Evolutionary conservation across 2,113 vertebrate species (phyloP).

Genomic region (Dicrurus megarhynchus): DNA sequence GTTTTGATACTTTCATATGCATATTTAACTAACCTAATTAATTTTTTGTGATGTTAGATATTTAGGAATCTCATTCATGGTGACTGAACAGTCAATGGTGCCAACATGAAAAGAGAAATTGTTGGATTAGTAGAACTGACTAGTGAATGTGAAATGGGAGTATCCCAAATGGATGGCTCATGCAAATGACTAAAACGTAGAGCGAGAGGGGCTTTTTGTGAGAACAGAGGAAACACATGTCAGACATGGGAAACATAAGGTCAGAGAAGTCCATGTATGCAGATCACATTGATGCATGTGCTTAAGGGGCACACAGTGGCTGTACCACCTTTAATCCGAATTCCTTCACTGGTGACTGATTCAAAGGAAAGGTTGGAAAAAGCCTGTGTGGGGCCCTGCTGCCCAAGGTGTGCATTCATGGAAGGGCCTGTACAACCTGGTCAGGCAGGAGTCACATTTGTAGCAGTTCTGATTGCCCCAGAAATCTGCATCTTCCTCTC

Average conservation of each 20-base stretch:
- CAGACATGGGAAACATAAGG: background rate
- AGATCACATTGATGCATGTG: background rate
- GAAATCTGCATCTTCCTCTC: background rate
- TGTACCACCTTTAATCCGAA: background rate
- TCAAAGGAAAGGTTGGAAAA: background rate
- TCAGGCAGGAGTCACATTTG: background rate
- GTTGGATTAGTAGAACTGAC: background rate
- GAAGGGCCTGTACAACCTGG: background rate
- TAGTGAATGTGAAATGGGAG: background rate
- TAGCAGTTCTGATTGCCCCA: background rate
- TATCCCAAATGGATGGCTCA: background rate
- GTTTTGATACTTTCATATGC: background rate
- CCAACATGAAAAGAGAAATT: background rate
- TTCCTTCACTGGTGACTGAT: background rate
- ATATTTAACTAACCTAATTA: background rate
- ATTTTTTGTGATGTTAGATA: background rate
- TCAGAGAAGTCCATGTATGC: background rate
- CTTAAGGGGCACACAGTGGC: background rate
- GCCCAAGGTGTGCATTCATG: fast-evolving
- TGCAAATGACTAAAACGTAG: background rate
- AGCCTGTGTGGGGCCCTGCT: background rate
- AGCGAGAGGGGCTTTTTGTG: background rate
- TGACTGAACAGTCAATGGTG: background rate
- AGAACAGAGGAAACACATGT: background rate
- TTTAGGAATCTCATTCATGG: background rate